These are phyloP conservation scores for Andrena trimmerana DNA, from an alignment of 2,888 invertebrate genomes.

Conservation along the genomic window DNA sequence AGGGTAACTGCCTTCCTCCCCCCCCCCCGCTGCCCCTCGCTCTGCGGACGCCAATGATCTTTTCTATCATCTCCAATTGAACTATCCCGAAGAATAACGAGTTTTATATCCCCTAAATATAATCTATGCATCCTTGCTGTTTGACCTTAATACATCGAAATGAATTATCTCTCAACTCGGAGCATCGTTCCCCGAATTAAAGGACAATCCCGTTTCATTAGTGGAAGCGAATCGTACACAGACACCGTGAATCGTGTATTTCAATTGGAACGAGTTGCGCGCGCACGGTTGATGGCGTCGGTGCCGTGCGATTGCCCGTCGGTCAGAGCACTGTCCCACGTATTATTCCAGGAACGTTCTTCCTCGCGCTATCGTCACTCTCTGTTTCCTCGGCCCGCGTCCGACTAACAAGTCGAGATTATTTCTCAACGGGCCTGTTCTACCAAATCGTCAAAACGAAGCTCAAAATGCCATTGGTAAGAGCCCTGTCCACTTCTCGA, in stretches of 20 bases:
- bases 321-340: constrained; percentile 23
- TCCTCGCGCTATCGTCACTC: neutral
- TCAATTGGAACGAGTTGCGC: constrained; percentile 51
- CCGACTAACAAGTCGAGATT: constrained; percentile 48
- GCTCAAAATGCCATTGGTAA: constrained; percentile 81
- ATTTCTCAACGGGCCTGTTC: constrained; percentile 46
- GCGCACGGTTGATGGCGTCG: constrained; percentile 54
- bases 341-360: constrained; percentile 27
- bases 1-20: too few relatives aligned
- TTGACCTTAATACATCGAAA: too few relatives aligned
- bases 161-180: neutral
- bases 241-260: constrained; percentile 24
- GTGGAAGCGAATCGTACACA: neutral
- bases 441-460: constrained; percentile 75
- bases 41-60: too few relatives aligned
- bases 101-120: too few relatives aligned
- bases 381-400: neutral
- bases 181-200: neutral
- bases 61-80: too few relatives aligned
- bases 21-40: too few relatives aligned
- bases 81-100: too few relatives aligned
- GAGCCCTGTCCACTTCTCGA: constrained; percentile 49
- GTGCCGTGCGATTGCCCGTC: constrained; percentile 46
- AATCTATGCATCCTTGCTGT: too few relatives aligned
- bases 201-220: neutral